Evolutionary conservation across 2,797 vertebrate genomes (phyloP).

Genomic region (Sylvia borin): DNA sequence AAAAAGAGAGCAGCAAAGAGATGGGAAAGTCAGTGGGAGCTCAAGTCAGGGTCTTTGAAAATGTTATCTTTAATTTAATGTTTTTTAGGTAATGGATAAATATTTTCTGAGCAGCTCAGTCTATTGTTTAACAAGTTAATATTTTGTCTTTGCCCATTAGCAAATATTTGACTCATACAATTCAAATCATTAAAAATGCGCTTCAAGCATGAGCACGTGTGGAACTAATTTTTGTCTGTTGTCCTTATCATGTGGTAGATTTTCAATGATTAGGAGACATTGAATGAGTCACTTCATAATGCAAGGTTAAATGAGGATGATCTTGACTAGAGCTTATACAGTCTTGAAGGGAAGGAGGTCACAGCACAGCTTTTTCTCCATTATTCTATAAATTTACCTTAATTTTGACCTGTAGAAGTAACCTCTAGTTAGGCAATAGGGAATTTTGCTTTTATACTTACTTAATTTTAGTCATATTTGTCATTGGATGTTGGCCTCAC

Average conservation of each 20-base stretch:
- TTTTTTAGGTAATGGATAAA: slow-evolving; percentile 2
- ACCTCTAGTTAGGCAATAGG: background rate
- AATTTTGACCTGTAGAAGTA: background rate
- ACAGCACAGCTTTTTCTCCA: background rate
- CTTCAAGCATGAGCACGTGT: background rate
- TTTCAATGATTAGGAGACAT: background rate
- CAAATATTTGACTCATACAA: slow-evolving; percentile 57
- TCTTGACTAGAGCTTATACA: background rate
- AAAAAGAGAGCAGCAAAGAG: background rate
- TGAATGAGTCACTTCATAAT: slow-evolving; percentile 39
- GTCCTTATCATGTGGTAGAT: slow-evolving; percentile 1
- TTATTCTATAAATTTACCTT: background rate
- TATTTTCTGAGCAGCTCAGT: background rate
- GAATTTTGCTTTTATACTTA: background rate
- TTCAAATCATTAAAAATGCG: slow-evolving; percentile 25
- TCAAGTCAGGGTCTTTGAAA: background rate
- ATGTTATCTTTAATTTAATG: background rate
- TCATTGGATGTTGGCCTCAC: background rate
- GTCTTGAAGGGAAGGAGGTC: background rate
- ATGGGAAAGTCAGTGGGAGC: background rate
- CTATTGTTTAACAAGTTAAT: slow-evolving; percentile 35
- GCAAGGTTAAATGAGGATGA: slow-evolving; percentile 54
- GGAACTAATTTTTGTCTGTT: slow-evolving; percentile 58
- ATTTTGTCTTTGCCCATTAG: slow-evolving; percentile 50
- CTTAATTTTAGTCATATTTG: slow-evolving; percentile 3